Evolutionary conservation across 2,797 vertebrate species (phyloP), one percentile per base, ranked within the genome.

Genomic region (Anisognathus igniventris): DNA sequence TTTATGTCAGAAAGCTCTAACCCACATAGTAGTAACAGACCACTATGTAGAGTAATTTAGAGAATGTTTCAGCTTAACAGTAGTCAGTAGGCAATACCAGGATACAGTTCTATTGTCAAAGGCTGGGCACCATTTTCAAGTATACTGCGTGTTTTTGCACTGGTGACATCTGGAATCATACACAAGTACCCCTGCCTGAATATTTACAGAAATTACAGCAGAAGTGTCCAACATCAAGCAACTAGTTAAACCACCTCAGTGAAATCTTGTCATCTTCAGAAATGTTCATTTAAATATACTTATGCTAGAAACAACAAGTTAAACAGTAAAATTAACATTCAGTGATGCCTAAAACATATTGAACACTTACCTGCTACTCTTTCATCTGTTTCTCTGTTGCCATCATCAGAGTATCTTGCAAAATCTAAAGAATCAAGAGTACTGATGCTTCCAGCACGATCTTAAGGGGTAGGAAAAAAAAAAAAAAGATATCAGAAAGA

Each of bases 371-470:
- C 99, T 98, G 99, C 99, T 93, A 99, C 98, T 95, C 98, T 98
- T 95, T 99, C 99, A 4, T 99, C 99, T 0, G 99, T 98, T 97
- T 99, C 99, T 85, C 99, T 98, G 98, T 99, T 99, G 95, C 99
- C 99, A 76, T 99, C 99, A 95, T 99, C 99, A n/a, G 99, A 99
- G 92, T 99, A 99, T 92, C 99, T 99, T 83, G 99, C 99, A 96
- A 99, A 99, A 96, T 99, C 99, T 98, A 99, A 98, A 72, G 99
- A 99, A 98, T 99, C 99, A 95, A 99, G 98, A 80, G 99, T 99
- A 98, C 99, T 99, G 98, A 99, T 99, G 98, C 99, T 99, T 96
- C 99, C 99, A 40, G 99, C 98, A 30, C 99, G 98, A 98, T 99
- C 99, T 99, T 79, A 92, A 94, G 66, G 65, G 18, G 33, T 42